Percentiles rank a stretch among this genome's conserved stretches.
These are phyloP conservation scores for Anoplophora glabripennis DNA, from an alignment of 1,140 invertebrate genomes.

Conservation along the genomic window DNA sequence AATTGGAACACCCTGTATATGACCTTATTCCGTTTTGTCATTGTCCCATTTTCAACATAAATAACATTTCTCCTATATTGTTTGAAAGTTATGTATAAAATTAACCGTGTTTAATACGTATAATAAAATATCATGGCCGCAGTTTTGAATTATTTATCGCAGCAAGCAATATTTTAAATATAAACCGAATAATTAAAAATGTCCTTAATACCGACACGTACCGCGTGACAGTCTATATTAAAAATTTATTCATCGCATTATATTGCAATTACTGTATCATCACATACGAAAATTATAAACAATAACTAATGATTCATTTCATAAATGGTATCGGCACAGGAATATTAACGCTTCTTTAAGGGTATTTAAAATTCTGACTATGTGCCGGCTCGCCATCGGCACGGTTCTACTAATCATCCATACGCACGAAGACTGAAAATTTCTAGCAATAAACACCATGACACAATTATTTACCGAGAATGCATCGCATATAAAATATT, in stretches of 20 bases:
- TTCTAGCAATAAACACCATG: slow-evolving; percentile 25
- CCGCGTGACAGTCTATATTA: slow-evolving; percentile 11
- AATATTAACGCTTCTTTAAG: slow-evolving; percentile 26
- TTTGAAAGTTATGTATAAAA: no score
- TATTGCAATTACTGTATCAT: slow-evolving; percentile 14
- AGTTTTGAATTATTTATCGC: no score
- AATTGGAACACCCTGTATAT: no score
- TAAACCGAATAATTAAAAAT: slow-evolving; percentile 1
- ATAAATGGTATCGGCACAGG: slow-evolving; percentile 17
- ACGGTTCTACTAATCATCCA: slow-evolving; percentile 29
- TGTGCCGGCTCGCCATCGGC: slow-evolving; percentile 20
- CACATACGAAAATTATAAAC: slow-evolving; percentile 26
- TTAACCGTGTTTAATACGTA: no score
- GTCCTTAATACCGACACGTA: slow-evolving; percentile 16
- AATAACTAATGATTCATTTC: slow-evolving; percentile 30
- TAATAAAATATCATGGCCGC: no score
- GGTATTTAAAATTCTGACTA: slow-evolving; percentile 25
- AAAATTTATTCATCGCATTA: slow-evolving; percentile 18
- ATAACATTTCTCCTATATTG: no score
- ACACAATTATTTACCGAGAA: slow-evolving; percentile 28
- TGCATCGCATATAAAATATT: slow-evolving; percentile 15
- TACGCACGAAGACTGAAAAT: slow-evolving; percentile 29
- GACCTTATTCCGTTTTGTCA: no score
- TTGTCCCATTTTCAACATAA: no score
- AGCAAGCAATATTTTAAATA: neutral